Evolutionary conservation across 1,140 invertebrate species (phyloP).

Genomic region (Drosophila arawakana): DNA sequence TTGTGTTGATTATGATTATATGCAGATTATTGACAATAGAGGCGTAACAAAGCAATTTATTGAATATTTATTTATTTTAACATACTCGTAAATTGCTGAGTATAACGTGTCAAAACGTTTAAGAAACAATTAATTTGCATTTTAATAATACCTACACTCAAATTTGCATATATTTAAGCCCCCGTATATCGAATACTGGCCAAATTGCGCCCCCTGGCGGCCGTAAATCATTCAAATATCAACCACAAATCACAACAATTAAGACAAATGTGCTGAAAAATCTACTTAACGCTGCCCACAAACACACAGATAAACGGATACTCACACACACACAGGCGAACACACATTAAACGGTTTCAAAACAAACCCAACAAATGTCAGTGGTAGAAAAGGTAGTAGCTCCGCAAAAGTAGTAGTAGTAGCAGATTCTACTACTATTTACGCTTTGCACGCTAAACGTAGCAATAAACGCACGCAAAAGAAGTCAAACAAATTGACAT

Average conservation of each 20-base stretch:
- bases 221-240: slow-evolving; percentile 81
- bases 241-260: slow-evolving; percentile 83
- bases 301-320: slow-evolving; percentile 41
- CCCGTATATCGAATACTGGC: slow-evolving; percentile 30
- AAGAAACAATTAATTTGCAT: slow-evolving; percentile 69
- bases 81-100: slow-evolving; percentile 13
- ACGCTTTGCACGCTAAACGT: slow-evolving; percentile 30
- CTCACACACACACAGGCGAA: slow-evolving; percentile 23
- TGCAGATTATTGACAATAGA: slow-evolving; percentile 1
- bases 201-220: slow-evolving; percentile 38
- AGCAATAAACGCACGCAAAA: slow-evolving; percentile 64
- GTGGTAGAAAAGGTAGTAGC: slow-evolving; percentile 45
- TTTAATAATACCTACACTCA: slow-evolving; percentile 37
- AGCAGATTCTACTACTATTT: slow-evolving; percentile 56
- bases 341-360: slow-evolving; percentile 71
- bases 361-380: slow-evolving; percentile 81
- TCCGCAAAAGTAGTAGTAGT: not conserved
- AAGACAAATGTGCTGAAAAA: slow-evolving; percentile 83
- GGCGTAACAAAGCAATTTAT: not conserved
- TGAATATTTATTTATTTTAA: not conserved
- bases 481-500: slow-evolving; percentile 84
- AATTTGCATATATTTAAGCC: slow-evolving; percentile 45
- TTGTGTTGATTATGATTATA: slow-evolving; percentile 16
- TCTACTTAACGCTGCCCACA: slow-evolving; percentile 76
- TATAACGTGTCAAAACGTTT: slow-evolving; percentile 46